Percentiles rank a stretch among this genome's conserved stretches.
These are phyloP conservation scores for Muschampia plurimacula DNA, from an alignment of 2,888 invertebrate genomes.

Conservation along the genomic window DNA sequence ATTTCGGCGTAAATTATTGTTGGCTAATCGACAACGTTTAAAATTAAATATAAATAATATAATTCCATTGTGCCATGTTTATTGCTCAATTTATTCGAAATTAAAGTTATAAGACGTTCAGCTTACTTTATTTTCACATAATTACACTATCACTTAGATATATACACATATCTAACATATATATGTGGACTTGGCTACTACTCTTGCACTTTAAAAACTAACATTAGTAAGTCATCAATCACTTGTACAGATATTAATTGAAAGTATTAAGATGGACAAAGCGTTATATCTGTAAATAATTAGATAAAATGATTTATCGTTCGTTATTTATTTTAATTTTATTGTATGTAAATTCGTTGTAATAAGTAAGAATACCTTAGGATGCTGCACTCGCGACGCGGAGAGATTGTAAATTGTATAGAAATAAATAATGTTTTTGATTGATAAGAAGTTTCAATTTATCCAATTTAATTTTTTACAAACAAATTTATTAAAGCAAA, in stretches of 20 bases:
- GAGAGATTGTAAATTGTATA: conserved; percentile 73
- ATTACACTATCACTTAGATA: conserved; percentile 14
- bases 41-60: not conserved
- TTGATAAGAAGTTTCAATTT: conserved; percentile 57
- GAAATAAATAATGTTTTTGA: conserved; percentile 79
- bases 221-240: not conserved
- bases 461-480: not conserved
- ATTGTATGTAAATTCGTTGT: conserved; percentile 60
- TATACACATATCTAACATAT: conserved; percentile 10
- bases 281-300: conserved; percentile 63
- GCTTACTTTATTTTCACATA: conserved; percentile 25
- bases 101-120: conserved; percentile 17
- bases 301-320: conserved; percentile 41
- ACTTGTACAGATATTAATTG: conserved; percentile 33
- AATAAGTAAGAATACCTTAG: conserved; percentile 58
- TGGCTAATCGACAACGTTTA: conserved; percentile 7
- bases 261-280: conserved; percentile 20
- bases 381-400: conserved; percentile 69
- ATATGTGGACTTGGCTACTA: conserved; percentile 1
- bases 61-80: conserved; percentile 33
- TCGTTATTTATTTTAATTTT: conserved; percentile 47
- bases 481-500: not conserved
- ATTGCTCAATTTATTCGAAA: conserved; percentile 32
- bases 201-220: conserved; percentile 15
- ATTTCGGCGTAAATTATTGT: conserved; percentile 32